Base-by-base conservation (phyloP, 2,113 vertebrate genomes). In the Muscicapa adusta region DNA sequence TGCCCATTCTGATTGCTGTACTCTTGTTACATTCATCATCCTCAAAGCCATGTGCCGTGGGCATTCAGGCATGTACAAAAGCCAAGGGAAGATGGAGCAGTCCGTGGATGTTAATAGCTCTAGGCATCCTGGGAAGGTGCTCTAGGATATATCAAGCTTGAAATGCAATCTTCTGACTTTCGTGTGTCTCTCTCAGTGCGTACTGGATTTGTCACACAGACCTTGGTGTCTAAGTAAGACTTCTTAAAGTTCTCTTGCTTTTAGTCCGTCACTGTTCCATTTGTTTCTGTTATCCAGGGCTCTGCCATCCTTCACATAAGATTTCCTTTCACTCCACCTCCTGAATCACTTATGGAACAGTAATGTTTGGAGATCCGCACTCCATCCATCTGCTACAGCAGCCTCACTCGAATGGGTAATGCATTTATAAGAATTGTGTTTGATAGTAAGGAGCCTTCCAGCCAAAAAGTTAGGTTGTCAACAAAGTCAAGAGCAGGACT, bases 41-140 rank as follows among this genome's bases (percentile, higher is more conserved):
- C 93, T 97, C 90, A 91, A 97, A 98, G 97, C 98, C 98, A 97
- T 97, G 96, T 94, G 97, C 97, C 77, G 70, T 93, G 66, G 97
- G 95, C 97, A 94, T 97, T 97, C 96, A 93, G 97, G 98, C 98
- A 96, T 96, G 90, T 90, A 94, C 72, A 87, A 96, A 94, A 96
- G 93, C 96, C 96, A 86, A 88, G 97, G 97, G 93, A 95, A 97
- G 97, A 94, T 97, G 90, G 95, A 96, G 96, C 78, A 94, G 96
- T 93, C 95, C 17, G 62, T 75, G 93, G 97, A 96, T 86, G 51
- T 96, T 97, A 95, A 97, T 97, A 95, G 95, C 94, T 95, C 86
- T 96, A 95, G 94, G 95, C 97, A 94, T 87, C 93, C 93, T 65
- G 85, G 82, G 73, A 93, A 91, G 85, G 91, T 93, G 90, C 93